These are phyloP conservation scores for Artemia sp. DNA, from an alignment of 2,888 invertebrate genomes.

Conservation along the genomic window DNA sequence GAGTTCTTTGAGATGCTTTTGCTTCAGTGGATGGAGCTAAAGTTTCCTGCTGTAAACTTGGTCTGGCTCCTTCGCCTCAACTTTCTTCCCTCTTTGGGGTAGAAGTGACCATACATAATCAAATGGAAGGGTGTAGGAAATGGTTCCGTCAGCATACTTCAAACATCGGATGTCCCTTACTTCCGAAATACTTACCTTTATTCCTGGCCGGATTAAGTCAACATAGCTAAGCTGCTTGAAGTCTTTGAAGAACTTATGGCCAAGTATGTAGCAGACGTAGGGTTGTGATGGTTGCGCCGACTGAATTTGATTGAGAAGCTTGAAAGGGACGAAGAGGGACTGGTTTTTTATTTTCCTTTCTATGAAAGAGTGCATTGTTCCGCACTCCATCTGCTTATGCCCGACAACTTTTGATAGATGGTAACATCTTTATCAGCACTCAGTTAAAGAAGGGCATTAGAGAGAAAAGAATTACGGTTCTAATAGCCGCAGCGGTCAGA, in stretches of 20 bases:
- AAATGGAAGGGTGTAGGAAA: neutral
- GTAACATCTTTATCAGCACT: too few relatives aligned
- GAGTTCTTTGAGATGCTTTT: neutral
- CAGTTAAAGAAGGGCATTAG: too few relatives aligned
- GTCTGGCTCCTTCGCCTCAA: slow-evolving; percentile 3
- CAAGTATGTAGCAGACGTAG: slow-evolving; percentile 25
- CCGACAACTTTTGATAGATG: too few relatives aligned
- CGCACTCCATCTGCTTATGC: slow-evolving; percentile 29
- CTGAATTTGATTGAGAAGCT: slow-evolving; percentile 27
- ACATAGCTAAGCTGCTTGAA: slow-evolving; percentile 23
- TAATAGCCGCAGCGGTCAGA: slow-evolving; percentile 28
- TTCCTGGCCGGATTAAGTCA: slow-evolving; percentile 26
- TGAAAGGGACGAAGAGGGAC: slow-evolving; percentile 27
- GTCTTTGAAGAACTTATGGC: slow-evolving; percentile 24
- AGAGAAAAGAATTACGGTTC: slow-evolving; percentile 26
- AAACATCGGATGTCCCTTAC: slow-evolving; percentile 25
- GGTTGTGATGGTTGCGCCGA: slow-evolving; percentile 26
- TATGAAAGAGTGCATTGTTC: slow-evolving; percentile 30
- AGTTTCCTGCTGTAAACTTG: neutral
- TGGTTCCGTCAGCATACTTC: slow-evolving; percentile 22
- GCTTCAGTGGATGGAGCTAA: neutral
- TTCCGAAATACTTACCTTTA: slow-evolving; percentile 24
- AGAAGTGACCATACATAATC: neutral
- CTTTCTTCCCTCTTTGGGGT: slow-evolving; percentile 3
- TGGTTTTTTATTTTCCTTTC: slow-evolving; percentile 30